Evolutionary conservation across 1,140 invertebrate genomes (phyloP), one percentile per base, ranked within the genome.

Genomic region (Ostrea edulis): DNA sequence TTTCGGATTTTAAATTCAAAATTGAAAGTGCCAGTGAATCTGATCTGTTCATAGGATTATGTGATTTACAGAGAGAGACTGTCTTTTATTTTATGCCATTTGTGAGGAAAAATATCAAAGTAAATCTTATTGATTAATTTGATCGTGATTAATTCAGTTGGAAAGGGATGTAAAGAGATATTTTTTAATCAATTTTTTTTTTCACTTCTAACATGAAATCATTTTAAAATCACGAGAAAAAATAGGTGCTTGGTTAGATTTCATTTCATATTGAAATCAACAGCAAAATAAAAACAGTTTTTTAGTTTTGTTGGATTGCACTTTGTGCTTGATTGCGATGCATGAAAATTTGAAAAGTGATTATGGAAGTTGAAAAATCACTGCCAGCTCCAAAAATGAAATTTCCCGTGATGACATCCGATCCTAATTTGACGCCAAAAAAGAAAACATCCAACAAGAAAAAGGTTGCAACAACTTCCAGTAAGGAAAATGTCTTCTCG

Each of bases 1-100:
- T 71, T 71, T 71, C 68, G 68, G 68, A 71, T 71, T 71, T 71
- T 71, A 71, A 71, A 71, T 71, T 71, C 68, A 71, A 71, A 71
- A 71, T 71, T 71, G 68, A 71, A 71, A 71, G 68, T 71, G 68
- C 68, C 7, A 71, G 68, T 12, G 22, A 71, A 71, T 71, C 68
- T 71, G 68, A 71, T 71, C 68, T 71, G 22, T 25, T 71, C 68
- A 71, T 25, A 25, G 68, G 68, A 71, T 71, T 71, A 71, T 29
- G 68, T 12, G 68, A 71, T 71, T 71, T 71, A 71, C 12, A 25
- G 68, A 35, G 68, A 71, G 22, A 71, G n/a, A 35, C 68, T 35
- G 22, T 71, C 68, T 71, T 71, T 71, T 71, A 71, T 71, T 71
- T 71, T 71, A 71, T 71, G 68, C 68, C 68, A 71, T 71, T 71